These are phyloP conservation scores for Rhopalosiphum maidis DNA, from an alignment of 1,140 invertebrate genomes.

Conservation along the genomic window DNA sequence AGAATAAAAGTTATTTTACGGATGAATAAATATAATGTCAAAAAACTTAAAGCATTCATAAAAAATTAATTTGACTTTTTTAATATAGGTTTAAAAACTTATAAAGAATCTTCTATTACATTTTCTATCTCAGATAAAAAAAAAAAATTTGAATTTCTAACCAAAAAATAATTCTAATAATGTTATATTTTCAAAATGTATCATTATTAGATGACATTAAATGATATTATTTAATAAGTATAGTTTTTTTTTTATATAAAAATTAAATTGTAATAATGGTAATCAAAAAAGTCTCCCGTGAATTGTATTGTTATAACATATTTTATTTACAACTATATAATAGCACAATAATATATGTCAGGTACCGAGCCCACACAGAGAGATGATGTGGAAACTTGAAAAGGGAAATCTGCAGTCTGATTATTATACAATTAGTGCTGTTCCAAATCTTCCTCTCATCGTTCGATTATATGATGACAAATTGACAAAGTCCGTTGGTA, in stretches of 20 bases:
- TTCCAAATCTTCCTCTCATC: background rate
- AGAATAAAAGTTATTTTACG: too few relatives aligned
- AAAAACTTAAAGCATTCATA: too few relatives aligned
- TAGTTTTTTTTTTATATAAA: background rate
- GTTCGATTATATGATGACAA: background rate
- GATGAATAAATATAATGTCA: too few relatives aligned
- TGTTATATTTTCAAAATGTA: too few relatives aligned
- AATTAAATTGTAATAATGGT: background rate
- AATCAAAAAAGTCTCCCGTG: background rate
- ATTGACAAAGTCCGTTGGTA: background rate
- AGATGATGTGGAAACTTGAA: background rate
- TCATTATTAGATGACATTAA: too few relatives aligned
- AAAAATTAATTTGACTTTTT: too few relatives aligned
- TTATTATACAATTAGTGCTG: background rate
- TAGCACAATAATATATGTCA: background rate
- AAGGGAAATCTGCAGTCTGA: background rate
- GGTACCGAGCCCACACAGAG: background rate
- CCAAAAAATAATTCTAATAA: too few relatives aligned
- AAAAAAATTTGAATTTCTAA: too few relatives aligned
- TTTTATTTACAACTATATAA: background rate
- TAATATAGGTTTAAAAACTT: too few relatives aligned
- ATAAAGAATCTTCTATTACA: too few relatives aligned
- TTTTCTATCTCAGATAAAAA: too few relatives aligned
- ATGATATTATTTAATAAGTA: background rate
- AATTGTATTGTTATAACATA: background rate